Evolutionary conservation across 2,888 invertebrate species (phyloP).

Genomic region (Gastracanthus pulcherrimus): DNA sequence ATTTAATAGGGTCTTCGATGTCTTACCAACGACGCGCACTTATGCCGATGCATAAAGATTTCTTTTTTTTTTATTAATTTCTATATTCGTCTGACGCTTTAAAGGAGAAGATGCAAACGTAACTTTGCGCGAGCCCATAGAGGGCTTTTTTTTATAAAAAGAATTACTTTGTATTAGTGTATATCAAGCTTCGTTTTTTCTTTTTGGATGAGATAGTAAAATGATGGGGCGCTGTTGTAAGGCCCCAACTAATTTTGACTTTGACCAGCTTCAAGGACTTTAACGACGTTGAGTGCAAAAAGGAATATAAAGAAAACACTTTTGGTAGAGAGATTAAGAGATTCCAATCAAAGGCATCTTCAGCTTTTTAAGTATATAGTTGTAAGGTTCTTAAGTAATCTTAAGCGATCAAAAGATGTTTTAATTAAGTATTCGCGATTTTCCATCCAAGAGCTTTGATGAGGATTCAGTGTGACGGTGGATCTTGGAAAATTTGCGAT

Average conservation of each 20-base stretch:
- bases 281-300: too few relatives aligned
- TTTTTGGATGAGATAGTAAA: not conserved
- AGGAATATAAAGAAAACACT: too few relatives aligned
- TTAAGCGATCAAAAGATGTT: not conserved
- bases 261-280: not conserved
- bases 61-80: conserved; percentile 12
- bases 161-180: not conserved
- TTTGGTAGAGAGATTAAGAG: too few relatives aligned
- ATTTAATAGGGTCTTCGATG: not conserved
- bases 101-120: not conserved
- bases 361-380: conserved; percentile 10
- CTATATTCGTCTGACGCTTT: conserved; percentile 5
- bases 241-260: not conserved
- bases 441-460: conserved; percentile 26
- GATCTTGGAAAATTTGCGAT: conserved; percentile 8
- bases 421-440: conserved; percentile 10
- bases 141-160: not conserved
- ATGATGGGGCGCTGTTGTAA: not conserved
- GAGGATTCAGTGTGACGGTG: conserved; percentile 7
- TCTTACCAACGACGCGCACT: not conserved
- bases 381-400: conserved; percentile 27
- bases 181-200: not conserved
- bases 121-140: not conserved
- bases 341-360: not conserved
- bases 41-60: not conserved